Percentiles rank a stretch among this genome's conserved stretches.
Conservation (phyloP, 2,797 vertebrate species). For the Schizothorax lantsangensis region DNA sequence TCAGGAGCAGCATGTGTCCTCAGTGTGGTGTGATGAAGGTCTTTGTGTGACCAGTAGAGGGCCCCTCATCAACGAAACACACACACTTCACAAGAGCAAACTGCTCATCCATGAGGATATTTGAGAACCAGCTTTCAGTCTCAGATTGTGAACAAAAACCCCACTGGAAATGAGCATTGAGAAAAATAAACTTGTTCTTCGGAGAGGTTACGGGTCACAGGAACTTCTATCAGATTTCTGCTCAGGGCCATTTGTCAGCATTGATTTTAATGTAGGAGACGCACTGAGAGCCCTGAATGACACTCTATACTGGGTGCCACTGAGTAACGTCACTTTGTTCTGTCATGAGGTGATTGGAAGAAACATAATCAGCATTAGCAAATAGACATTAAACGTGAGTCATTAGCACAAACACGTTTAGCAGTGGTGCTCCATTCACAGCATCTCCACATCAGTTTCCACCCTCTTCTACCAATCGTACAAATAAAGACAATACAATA, state of each 20-base stretch:
- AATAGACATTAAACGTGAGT: neutral
- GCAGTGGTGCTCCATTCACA: neutral
- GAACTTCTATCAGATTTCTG: conserved; percentile 14
- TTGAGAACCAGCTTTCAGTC: neutral
- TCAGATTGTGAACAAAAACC: neutral
- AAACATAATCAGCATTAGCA: neutral
- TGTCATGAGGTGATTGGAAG: conserved; percentile 2
- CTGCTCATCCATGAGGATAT: conserved; percentile 23
- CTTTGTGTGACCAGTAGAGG: conserved; percentile 66
- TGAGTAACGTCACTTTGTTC: conserved; percentile 7
- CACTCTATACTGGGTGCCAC: neutral
- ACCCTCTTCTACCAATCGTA: neutral
- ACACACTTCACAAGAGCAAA: conserved; percentile 24
- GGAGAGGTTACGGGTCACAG: conserved; percentile 1
- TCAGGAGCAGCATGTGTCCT: conserved; percentile 24
- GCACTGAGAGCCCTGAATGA: neutral
- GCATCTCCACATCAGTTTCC: neutral
- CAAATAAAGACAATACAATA: no score
- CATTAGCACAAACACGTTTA: neutral
- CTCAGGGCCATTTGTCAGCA: conserved; percentile 13
- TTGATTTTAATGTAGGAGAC: conserved; percentile 26
- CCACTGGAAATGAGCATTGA: conserved; percentile 26
- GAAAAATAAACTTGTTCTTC: conserved; percentile 4
- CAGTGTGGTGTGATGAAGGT: conserved; percentile 47
- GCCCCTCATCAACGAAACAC: conserved; percentile 60